phyloP scores from a whole-genome alignment of 2,888 invertebrate genomes.

The Microplitis deprimator region DNA sequence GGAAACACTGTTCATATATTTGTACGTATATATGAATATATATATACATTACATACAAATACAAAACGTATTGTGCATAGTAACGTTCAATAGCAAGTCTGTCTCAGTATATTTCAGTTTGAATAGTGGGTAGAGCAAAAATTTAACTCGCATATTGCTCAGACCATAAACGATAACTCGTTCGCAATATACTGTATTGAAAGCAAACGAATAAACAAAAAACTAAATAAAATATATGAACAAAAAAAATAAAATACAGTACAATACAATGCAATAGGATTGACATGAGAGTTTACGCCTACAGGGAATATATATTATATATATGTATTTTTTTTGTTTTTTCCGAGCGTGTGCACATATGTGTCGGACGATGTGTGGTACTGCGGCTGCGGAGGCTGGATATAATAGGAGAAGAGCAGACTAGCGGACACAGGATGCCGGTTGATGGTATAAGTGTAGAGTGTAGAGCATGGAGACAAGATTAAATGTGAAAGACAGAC shows the following conservation, averaged over 20 bases:
- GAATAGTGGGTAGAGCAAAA: not conserved
- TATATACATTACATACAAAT: not conserved
- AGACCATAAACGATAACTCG: not conserved
- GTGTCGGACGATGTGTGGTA: too few species aligned
- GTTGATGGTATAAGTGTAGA: too few species aligned
- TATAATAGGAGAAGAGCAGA: too few species aligned
- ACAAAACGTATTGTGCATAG: not conserved
- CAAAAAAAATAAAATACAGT: not conserved
- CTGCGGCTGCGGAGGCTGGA: too few species aligned
- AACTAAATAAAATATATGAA: not conserved
- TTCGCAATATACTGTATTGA: not conserved
- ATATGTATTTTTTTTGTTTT: too few species aligned
- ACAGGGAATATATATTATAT: too few species aligned
- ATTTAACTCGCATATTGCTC: not conserved
- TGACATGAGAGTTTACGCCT: not conserved
- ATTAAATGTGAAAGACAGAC: too few species aligned
- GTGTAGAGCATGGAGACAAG: too few species aligned
- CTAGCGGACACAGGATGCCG: too few species aligned
- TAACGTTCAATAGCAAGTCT: not conserved
- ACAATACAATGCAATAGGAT: not conserved
- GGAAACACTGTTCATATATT: constrained; percentile 27
- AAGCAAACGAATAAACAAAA: not conserved
- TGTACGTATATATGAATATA: not conserved
- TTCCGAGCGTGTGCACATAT: too few species aligned
- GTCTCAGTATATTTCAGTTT: not conserved